Conservation (phyloP, 2,113 vertebrate genomes). For the Pavo muticus region DNA sequence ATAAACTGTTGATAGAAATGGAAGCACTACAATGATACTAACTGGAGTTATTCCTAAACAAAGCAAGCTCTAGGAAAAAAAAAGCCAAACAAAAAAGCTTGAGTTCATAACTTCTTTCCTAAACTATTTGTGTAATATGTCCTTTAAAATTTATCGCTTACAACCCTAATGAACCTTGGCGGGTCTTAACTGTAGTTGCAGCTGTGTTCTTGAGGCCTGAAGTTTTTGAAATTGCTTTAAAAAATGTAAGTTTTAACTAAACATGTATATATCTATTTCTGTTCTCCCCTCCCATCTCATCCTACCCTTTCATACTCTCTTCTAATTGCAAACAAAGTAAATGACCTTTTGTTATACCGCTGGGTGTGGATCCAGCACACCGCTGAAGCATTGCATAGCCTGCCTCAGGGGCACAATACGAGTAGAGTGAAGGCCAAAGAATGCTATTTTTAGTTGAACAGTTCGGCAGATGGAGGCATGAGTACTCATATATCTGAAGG, state of each 20-base stretch:
- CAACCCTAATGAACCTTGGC: constrained; percentile 83
- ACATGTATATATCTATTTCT: constrained; percentile 27
- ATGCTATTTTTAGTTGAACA: constrained; percentile 89
- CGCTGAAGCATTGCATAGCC: constrained; percentile 75
- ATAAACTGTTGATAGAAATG: constrained; percentile 77
- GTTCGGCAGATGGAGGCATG: constrained; percentile 89
- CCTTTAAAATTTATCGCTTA: constrained; percentile 83
- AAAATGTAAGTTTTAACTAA: constrained; percentile 25
- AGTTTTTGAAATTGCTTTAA: constrained; percentile 73
- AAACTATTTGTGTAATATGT: constrained; percentile 82
- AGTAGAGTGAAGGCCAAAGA: constrained; percentile 79
- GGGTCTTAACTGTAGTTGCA: constrained; percentile 82
- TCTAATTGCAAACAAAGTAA: constrained; percentile 62
- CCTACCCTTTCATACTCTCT: neutral
- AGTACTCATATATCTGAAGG: constrained; percentile 91
- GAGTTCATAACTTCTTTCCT: constrained; percentile 53
- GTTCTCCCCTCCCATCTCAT: neutral
- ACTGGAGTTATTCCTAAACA: constrained; percentile 77
- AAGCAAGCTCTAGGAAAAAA: constrained; percentile 62
- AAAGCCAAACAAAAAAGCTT: constrained; percentile 37
- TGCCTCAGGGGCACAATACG: constrained; percentile 82
- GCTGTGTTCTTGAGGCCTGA: constrained; percentile 77
- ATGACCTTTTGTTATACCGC: constrained; percentile 67
- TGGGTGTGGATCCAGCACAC: constrained; percentile 66
- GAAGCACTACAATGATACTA: constrained; percentile 74